These are phyloP conservation scores for Heterodera carotae DNA, from an alignment of 1,140 invertebrate genomes.

Conservation along the genomic window DNA sequence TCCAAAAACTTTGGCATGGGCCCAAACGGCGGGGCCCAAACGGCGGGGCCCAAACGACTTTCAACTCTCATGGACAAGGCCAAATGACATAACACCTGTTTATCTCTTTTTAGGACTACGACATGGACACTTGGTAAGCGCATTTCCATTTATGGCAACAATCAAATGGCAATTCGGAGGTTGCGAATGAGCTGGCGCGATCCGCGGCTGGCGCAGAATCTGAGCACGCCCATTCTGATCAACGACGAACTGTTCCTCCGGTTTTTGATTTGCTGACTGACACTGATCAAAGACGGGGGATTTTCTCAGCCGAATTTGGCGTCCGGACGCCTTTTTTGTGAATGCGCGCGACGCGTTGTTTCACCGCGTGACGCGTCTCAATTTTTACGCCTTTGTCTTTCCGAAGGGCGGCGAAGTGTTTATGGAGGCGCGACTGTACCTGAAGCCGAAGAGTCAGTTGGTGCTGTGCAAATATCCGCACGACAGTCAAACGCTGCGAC, in stretches of 20 bases:
- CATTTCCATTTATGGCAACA: slow-evolving; percentile 8
- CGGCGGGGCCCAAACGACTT: too few species aligned
- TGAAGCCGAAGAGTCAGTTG: slow-evolving; percentile 59
- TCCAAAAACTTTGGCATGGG: too few species aligned
- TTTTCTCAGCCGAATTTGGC: slow-evolving; percentile 46
- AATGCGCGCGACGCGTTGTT: slow-evolving; percentile 60
- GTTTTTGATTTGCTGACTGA: too few species aligned
- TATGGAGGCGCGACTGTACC: slow-evolving; percentile 58
- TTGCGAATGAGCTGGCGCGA: slow-evolving; percentile 63
- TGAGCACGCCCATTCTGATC: slow-evolving; percentile 59
- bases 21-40: too few species aligned
- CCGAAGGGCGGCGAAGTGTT: slow-evolving; percentile 61
- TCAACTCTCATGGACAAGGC: too few species aligned
- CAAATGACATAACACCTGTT: too few species aligned
- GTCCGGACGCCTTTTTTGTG: slow-evolving; percentile 63
- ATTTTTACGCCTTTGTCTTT: slow-evolving; percentile 64
- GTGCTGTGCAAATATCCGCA: slow-evolving; percentile 64
- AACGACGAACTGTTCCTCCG: slow-evolving; percentile 62
- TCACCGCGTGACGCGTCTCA: slow-evolving; percentile 61
- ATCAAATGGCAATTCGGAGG: slow-evolving; percentile 19
- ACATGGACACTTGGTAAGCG: slow-evolving; percentile 58
- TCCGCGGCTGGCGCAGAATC: slow-evolving; percentile 59
- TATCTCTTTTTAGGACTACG: slow-evolving; percentile 58
- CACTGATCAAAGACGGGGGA: slow-evolving; percentile 31
- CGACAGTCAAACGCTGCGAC: slow-evolving; percentile 53